Evolutionary conservation across 2,888 invertebrate genomes (phyloP).

Genomic region (Zootermopsis nevadensis): DNA sequence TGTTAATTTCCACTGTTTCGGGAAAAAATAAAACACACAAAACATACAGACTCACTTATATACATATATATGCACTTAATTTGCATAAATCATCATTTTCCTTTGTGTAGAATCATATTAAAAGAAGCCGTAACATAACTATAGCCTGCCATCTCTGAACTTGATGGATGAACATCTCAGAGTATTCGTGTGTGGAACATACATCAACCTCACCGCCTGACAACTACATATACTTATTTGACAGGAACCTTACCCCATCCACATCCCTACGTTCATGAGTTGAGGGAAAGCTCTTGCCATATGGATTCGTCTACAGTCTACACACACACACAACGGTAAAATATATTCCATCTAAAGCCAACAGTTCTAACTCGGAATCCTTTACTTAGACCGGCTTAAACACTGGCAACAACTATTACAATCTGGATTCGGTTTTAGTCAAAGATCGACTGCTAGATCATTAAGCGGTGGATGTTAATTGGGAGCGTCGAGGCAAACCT

Average conservation of each 20-base stretch:
- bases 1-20: no score
- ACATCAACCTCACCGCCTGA: not conserved
- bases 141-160: not conserved
- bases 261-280: not conserved
- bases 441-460: no score
- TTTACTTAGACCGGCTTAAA: no score
- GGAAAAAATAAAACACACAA: no score
- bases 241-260: not conserved
- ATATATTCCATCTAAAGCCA: no score
- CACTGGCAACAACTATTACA: no score
- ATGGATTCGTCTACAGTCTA: not conserved
- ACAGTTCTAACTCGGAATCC: no score
- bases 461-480: no score
- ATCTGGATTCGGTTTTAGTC: no score
- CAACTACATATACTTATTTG: constrained; percentile 4
- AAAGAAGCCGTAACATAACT: not conserved
- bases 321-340: not conserved
- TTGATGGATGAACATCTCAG: not conserved
- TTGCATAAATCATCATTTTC: not conserved
- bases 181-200: not conserved
- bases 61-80: not conserved
- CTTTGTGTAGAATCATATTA: not conserved
- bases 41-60: no score
- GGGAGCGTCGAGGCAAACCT: no score
- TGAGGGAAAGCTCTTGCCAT: not conserved